Percentiles rank a stretch among this genome's conserved stretches.
Conservation (phyloP, 2,888 invertebrate genomes). For the Thecocarcelia acutangulata region DNA sequence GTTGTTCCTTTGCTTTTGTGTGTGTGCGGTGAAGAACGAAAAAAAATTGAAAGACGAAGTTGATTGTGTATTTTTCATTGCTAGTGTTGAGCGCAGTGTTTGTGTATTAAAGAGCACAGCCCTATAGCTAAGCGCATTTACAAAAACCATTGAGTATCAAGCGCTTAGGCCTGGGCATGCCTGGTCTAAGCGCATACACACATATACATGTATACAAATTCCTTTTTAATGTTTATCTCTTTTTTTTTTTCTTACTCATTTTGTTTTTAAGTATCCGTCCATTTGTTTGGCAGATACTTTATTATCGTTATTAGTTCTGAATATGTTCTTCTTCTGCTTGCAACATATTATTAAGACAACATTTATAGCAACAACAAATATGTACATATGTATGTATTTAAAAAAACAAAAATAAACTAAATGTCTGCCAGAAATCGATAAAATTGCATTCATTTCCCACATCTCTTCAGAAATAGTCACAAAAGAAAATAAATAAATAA, state of each 20-base stretch:
- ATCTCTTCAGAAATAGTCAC: slow-evolving; percentile 36
- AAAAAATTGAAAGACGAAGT: too few species aligned
- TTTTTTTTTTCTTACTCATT: not conserved
- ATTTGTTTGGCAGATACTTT: slow-evolving; percentile 27
- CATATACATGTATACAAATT: too few species aligned
- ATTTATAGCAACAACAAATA: not conserved
- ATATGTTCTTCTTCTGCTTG: not conserved
- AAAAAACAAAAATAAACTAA: slow-evolving; percentile 23
- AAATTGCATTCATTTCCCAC: slow-evolving; percentile 41
- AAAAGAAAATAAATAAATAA: slow-evolving; percentile 19
- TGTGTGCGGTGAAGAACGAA: too few species aligned
- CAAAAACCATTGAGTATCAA: too few species aligned
- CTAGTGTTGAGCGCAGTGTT: too few species aligned
- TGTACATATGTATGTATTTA: too few species aligned
- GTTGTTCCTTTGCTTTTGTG: too few species aligned
- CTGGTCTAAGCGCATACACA: too few species aligned
- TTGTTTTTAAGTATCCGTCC: not conserved
- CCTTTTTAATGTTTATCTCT: not conserved
- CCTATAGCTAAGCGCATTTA: too few species aligned
- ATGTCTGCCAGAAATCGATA: slow-evolving; percentile 51
- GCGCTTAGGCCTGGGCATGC: too few species aligned
- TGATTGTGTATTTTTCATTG: too few species aligned
- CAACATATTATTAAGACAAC: not conserved
- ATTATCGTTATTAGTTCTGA: not conserved
- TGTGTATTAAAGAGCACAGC: too few species aligned